phyloP scores from a whole-genome alignment of 2,888 invertebrate genomes.

The Eupithecia subumbrata region DNA sequence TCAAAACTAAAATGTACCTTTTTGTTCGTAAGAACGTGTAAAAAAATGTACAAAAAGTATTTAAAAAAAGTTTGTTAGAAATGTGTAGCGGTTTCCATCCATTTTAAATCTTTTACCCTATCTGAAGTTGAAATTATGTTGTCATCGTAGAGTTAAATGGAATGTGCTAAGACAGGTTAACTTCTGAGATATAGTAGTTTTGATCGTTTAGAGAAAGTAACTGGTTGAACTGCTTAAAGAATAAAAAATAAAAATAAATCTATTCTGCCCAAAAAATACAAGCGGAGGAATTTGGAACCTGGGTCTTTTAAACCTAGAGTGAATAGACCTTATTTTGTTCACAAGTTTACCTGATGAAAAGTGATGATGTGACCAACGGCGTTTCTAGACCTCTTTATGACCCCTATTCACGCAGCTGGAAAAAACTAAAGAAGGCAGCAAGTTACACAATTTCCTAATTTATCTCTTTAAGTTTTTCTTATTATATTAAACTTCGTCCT shows the following conservation, averaged over 20 bases:
- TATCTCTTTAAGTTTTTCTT: too few relatives aligned
- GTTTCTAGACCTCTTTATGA: too few relatives aligned
- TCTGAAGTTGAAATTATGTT: slow-evolving; percentile 63
- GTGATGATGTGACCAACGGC: neutral
- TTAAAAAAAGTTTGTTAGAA: slow-evolving; percentile 48
- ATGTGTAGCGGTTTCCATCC: slow-evolving; percentile 64
- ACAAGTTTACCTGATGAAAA: neutral
- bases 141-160: slow-evolving; percentile 65
- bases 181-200: slow-evolving; percentile 35
- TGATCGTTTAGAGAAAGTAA: slow-evolving; percentile 36
- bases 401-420: too few relatives aligned
- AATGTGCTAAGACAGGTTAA: slow-evolving; percentile 48
- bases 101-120: slow-evolving; percentile 48
- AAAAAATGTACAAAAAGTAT: slow-evolving; percentile 31
- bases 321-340: neutral
- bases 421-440: neutral
- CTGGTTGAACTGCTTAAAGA: neutral
- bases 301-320: too few relatives aligned
- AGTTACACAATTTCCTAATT: too few relatives aligned
- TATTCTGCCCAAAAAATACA: too few relatives aligned
- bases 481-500: too few relatives aligned
- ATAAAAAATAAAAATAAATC: too few relatives aligned
- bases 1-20: slow-evolving; percentile 39
- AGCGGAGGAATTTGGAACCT: too few relatives aligned
- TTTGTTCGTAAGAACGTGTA: slow-evolving; percentile 50